phyloP scores from a whole-genome alignment of 2,113 vertebrate species.

The Chamaea fasciata region DNA sequence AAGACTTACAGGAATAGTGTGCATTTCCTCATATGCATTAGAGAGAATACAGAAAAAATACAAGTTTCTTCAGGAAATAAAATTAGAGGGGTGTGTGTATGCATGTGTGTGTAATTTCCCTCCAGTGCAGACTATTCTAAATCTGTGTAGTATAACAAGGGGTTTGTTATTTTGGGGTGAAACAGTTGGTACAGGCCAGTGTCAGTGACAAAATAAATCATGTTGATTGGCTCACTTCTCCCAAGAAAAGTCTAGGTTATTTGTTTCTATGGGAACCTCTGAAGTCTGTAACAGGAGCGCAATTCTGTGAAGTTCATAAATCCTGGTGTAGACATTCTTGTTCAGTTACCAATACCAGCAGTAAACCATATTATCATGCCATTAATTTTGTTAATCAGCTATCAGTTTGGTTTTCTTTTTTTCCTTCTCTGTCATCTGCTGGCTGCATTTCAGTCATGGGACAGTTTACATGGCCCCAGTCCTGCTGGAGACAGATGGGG shows the following conservation, averaged over 20 bases:
- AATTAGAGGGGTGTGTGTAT: not conserved
- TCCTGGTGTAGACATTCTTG: not conserved
- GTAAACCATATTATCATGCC: not conserved
- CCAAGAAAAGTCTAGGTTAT: not conserved
- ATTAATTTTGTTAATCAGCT: not conserved
- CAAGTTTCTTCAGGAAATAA: not conserved
- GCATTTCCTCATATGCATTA: not conserved
- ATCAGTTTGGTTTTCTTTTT: not conserved
- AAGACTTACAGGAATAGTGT: not conserved
- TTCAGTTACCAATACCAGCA: not conserved
- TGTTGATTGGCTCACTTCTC: not conserved
- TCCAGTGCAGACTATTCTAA: not conserved
- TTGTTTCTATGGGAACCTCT: conserved; percentile 26
- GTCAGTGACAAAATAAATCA: not conserved
- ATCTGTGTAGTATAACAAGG: not conserved
- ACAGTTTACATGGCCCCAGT: not conserved
- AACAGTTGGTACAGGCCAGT: not conserved
- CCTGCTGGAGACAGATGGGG: not conserved
- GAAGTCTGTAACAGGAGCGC: not conserved
- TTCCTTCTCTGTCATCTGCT: not conserved
- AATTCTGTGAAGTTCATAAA: not conserved
- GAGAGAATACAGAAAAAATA: not conserved
- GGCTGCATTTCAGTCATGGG: not conserved
- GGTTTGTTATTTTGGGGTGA: not conserved
- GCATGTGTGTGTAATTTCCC: not conserved